Evolutionary conservation across 1,140 invertebrate species (phyloP).

Genomic region (Polyergus mexicanus): DNA sequence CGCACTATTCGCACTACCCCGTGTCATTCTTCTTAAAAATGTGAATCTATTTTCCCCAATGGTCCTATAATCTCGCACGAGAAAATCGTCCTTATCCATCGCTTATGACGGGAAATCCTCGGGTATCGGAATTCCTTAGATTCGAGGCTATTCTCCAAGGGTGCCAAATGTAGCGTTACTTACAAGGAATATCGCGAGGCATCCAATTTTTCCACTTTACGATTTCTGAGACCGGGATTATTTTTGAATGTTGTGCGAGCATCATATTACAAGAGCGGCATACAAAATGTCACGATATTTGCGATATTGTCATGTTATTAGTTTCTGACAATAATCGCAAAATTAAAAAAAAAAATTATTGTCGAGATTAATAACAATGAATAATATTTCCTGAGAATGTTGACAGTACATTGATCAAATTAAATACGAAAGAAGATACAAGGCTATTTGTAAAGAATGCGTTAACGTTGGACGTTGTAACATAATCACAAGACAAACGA

Average conservation of each 20-base stretch:
- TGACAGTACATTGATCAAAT: too few relatives aligned
- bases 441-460: background rate
- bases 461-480: conserved; percentile 17
- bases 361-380: background rate
- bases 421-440: background rate
- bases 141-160: conserved; percentile 18
- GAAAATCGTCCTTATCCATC: conserved; percentile 48
- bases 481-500: conserved; percentile 49
- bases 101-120: conserved; percentile 41
- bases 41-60: conserved; percentile 32
- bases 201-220: conserved; percentile 49
- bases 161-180: conserved; percentile 58
- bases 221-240: conserved; percentile 35
- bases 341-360: conserved; percentile 1
- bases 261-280: background rate
- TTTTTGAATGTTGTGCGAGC: background rate
- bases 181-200: conserved; percentile 46
- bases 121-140: conserved; percentile 34
- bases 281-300: background rate
- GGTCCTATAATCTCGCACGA: conserved; percentile 18
- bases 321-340: background rate
- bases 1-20: background rate
- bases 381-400: too few relatives aligned
- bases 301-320: background rate
- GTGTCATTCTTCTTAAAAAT: conserved; percentile 42